Percentiles rank a stretch among this genome's conserved stretches.
Conservation (phyloP, 2,113 vertebrate species). For the Zapornia atra region DNA sequence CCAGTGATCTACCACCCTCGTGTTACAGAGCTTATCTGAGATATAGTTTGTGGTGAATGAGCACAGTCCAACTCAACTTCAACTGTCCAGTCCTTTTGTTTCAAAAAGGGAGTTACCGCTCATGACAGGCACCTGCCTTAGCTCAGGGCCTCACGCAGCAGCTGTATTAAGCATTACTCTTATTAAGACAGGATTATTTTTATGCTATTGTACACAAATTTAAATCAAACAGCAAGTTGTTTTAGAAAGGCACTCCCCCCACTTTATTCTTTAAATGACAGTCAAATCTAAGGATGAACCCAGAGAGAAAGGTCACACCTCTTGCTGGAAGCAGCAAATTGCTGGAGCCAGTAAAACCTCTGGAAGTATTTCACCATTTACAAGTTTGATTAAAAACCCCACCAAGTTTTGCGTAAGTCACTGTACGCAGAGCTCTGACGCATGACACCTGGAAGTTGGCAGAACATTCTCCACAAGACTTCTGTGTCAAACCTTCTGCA, state of each 20-base stretch:
- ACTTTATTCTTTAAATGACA: not conserved
- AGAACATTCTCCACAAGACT: not conserved
- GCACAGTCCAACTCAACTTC: not conserved
- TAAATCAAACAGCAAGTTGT: not conserved
- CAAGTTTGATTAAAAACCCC: not conserved
- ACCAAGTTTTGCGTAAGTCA: not conserved
- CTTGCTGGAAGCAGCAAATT: not conserved
- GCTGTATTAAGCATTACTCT: not conserved
- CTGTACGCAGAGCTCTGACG: not conserved
- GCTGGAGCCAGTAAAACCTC: not conserved
- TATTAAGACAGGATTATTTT: not conserved
- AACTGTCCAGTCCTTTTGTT: not conserved
- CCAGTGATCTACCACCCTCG: too few relatives aligned
- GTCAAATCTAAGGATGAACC: not conserved
- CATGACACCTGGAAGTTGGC: not conserved
- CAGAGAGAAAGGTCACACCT: not conserved
- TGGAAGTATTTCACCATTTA: not conserved
- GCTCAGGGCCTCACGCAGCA: not conserved
- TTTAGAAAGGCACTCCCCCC: too few relatives aligned
- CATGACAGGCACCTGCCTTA: not conserved
- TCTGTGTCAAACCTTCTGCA: not conserved
- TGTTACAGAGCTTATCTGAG: not conserved
- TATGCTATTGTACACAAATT: not conserved
- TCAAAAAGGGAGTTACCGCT: not conserved
- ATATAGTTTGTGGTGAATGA: not conserved